These are phyloP conservation scores for Megalops atlanticus DNA, from an alignment of 2,113 vertebrate species.

Conservation along the genomic window DNA sequence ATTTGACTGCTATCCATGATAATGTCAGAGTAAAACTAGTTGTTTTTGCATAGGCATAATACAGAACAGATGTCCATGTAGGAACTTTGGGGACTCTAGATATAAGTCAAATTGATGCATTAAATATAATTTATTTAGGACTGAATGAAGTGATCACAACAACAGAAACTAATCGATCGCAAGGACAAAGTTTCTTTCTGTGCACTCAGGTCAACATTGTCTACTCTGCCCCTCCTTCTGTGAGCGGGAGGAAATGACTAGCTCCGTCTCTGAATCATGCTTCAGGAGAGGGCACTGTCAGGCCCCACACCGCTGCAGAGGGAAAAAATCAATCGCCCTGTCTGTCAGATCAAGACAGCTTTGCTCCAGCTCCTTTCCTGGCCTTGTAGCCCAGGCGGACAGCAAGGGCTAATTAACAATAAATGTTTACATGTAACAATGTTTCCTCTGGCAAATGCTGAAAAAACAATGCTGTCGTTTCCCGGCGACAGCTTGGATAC, in stretches of 20 bases:
- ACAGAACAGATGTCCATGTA: too few species aligned
- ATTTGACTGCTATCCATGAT: too few species aligned
- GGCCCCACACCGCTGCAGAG: not conserved
- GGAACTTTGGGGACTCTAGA: too few species aligned
- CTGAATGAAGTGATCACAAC: too few species aligned
- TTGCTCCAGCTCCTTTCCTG: not conserved
- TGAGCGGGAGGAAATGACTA: not conserved
- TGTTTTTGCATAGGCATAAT: too few species aligned
- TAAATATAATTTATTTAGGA: too few species aligned
- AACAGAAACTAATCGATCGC: too few species aligned
- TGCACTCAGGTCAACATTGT: not conserved
- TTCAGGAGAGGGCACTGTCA: not conserved
- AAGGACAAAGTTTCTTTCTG: too few species aligned
- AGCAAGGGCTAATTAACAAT: slow-evolving; percentile 29
- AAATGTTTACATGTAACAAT: too few species aligned
- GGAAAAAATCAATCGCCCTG: not conserved
- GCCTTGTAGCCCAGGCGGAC: not conserved
- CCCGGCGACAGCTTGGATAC: slow-evolving; percentile 15
- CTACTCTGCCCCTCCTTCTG: not conserved
- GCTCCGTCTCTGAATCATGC: not conserved
- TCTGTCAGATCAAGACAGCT: slow-evolving; percentile 4
- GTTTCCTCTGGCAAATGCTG: slow-evolving; percentile 8
- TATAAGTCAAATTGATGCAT: too few species aligned
- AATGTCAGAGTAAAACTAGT: too few species aligned
- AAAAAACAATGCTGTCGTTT: slow-evolving; percentile 14